Conservation (phyloP, 2,113 vertebrate species). For the Oxygymnocypris stewartii region DNA sequence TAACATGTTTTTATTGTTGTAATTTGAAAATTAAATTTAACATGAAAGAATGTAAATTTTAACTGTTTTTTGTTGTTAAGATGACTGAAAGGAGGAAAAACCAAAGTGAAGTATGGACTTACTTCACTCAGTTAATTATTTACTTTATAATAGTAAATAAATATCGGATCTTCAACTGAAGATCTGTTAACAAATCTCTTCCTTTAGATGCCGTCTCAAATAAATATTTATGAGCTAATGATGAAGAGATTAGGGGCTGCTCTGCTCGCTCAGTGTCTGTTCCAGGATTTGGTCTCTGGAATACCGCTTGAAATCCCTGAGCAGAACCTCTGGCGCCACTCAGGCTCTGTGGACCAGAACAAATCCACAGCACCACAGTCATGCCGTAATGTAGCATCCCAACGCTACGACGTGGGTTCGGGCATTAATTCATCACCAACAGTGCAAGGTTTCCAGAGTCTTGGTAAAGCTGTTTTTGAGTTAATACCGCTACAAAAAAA, state of each 20-base stretch:
- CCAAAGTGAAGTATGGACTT: too few relatives aligned
- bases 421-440: slow-evolving; percentile 63
- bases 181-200: slow-evolving; percentile 24
- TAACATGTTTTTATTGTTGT: too few relatives aligned
- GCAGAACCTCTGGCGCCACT: slow-evolving; percentile 60
- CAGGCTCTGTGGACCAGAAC: slow-evolving; percentile 70
- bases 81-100: too few relatives aligned
- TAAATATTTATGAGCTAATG: slow-evolving; percentile 49
- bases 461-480: slow-evolving; percentile 60
- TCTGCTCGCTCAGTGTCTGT: slow-evolving; percentile 46
- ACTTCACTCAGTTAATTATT: too few relatives aligned
- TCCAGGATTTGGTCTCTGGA: slow-evolving; percentile 36
- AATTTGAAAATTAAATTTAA: too few relatives aligned
- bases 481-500: slow-evolving; percentile 65
- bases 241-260: slow-evolving; percentile 51
- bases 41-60: too few relatives aligned
- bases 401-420: slow-evolving; percentile 46
- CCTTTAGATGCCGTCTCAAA: neutral
- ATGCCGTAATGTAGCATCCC: slow-evolving; percentile 60
- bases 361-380: slow-evolving; percentile 70
- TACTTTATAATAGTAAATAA: too few relatives aligned
- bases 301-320: slow-evolving; percentile 63
- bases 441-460: slow-evolving; percentile 55
- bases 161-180: neutral
- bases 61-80: too few relatives aligned